Evolutionary conservation across 2,113 vertebrate species (phyloP).

Genomic region (Paradoxurus hermaphroditus): DNA sequence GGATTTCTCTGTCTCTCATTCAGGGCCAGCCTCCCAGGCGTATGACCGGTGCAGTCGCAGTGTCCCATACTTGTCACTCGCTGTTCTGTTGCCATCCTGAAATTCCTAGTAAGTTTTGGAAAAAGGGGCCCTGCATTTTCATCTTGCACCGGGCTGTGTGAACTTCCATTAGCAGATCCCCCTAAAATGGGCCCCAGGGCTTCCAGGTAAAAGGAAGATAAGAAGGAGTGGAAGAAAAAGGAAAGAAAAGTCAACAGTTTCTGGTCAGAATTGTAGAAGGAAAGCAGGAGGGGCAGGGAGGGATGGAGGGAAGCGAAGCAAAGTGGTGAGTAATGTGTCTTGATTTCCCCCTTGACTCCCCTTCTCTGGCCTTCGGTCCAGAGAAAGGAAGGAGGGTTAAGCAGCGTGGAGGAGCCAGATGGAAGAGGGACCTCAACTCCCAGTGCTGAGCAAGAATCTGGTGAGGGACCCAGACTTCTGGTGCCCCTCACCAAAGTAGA

Average conservation of each 20-base stretch:
- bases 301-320: neutral
- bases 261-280: neutral
- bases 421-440: neutral
- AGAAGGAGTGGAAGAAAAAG: neutral
- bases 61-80: neutral
- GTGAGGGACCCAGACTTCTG: neutral
- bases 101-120: neutral
- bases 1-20: no score
- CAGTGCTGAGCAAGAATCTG: neutral
- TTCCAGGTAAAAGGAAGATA: neutral
- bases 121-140: neutral
- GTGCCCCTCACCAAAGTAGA: neutral
- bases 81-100: neutral
- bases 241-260: neutral
- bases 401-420: neutral
- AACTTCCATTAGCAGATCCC: neutral
- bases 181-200: neutral
- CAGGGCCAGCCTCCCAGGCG: neutral
- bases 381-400: neutral
- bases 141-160: neutral
- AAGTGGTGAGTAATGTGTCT: neutral
- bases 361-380: neutral
- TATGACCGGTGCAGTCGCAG: accelerated
- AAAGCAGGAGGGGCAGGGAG: neutral
- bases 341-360: neutral